Evolutionary conservation across 2,888 invertebrate genomes (phyloP).

Genomic region (Anticlea derivata): DNA sequence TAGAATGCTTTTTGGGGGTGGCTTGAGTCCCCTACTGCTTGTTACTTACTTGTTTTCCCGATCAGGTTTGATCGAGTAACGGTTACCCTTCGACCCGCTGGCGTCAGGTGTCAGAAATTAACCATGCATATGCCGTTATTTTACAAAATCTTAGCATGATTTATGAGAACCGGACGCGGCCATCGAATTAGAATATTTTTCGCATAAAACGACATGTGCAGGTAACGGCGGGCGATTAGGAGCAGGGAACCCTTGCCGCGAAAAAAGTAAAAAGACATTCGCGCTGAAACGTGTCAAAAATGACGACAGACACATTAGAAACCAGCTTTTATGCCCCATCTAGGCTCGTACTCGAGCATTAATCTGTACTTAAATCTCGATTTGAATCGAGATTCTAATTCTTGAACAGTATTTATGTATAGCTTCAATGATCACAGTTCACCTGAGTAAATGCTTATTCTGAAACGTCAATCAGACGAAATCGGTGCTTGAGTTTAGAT

Average conservation of each 20-base stretch:
- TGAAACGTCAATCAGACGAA: too few relatives aligned
- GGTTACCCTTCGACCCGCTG: too few relatives aligned
- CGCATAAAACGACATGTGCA: slow-evolving; percentile 38
- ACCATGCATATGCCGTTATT: slow-evolving; percentile 14
- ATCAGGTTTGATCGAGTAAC: neutral
- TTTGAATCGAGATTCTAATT: too few relatives aligned
- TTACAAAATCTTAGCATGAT: slow-evolving; percentile 33
- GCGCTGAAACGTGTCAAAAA: slow-evolving; percentile 15
- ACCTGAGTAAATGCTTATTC: too few relatives aligned
- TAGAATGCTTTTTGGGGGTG: too few relatives aligned
- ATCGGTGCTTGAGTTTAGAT: too few relatives aligned
- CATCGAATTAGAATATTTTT: slow-evolving; percentile 38
- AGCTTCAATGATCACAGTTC: too few relatives aligned
- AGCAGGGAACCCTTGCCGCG: slow-evolving; percentile 23
- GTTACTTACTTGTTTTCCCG: neutral
- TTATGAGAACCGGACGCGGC: slow-evolving; percentile 27
- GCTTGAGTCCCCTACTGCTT: neutral
- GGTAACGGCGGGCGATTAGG: slow-evolving; percentile 37
- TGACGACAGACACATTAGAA: slow-evolving; percentile 22
- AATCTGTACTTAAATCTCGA: too few relatives aligned
- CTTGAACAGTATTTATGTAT: too few relatives aligned
- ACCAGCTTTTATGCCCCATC: too few relatives aligned
- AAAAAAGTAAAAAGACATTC: slow-evolving; percentile 19
- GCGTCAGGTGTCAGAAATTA: slow-evolving; percentile 28
- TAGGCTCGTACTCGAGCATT: too few relatives aligned